These are phyloP conservation scores for Chascanopsetta lugubris DNA, from an alignment of 2,113 vertebrate genomes.

Conservation along the genomic window DNA sequence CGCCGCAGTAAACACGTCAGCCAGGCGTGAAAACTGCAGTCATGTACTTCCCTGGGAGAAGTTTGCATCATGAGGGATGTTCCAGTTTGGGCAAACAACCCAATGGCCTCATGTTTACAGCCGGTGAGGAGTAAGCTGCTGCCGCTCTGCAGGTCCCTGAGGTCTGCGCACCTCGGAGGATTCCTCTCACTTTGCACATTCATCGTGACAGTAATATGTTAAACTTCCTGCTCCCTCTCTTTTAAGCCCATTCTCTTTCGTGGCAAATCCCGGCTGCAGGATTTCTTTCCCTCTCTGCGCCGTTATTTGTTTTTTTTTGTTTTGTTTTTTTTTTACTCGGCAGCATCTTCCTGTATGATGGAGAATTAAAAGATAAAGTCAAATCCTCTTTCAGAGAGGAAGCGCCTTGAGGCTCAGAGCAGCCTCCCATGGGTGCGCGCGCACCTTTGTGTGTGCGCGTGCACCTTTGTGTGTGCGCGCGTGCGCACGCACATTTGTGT, in stretches of 20 bases:
- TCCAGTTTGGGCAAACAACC: slow-evolving; percentile 1
- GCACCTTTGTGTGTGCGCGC: slow-evolving; percentile 4
- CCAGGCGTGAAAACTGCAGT: slow-evolving; percentile 2
- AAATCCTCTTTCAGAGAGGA: slow-evolving; percentile 49
- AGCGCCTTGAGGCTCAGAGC: slow-evolving; percentile 30
- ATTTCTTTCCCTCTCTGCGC: slow-evolving; percentile 33
- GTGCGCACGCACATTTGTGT: too few relatives aligned
- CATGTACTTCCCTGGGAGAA: slow-evolving; percentile 13
- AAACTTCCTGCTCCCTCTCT: slow-evolving; percentile 55
- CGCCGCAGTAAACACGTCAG: not conserved
- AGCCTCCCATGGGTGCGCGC: slow-evolving; percentile 18
- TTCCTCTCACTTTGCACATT: slow-evolving; percentile 62
- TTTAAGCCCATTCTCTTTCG: slow-evolving; percentile 53
- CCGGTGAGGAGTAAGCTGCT: slow-evolving; percentile 29
- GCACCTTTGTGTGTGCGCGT: slow-evolving; percentile 11
- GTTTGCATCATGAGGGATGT: slow-evolving; percentile 38
- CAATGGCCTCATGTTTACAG: slow-evolving; percentile 28
- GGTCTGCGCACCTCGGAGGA: slow-evolving; percentile 52
- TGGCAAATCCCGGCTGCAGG: slow-evolving; percentile 50
- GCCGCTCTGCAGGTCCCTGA: slow-evolving; percentile 29
- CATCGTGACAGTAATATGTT: slow-evolving; percentile 69
- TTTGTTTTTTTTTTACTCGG: slow-evolving; percentile 28
- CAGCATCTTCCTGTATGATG: slow-evolving; percentile 36
- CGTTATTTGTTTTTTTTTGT: slow-evolving; percentile 10
- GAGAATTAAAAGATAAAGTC: slow-evolving; percentile 63